These are phyloP conservation scores for Cistogaster globosa DNA, from an alignment of 2,888 invertebrate species.

Conservation along the genomic window DNA sequence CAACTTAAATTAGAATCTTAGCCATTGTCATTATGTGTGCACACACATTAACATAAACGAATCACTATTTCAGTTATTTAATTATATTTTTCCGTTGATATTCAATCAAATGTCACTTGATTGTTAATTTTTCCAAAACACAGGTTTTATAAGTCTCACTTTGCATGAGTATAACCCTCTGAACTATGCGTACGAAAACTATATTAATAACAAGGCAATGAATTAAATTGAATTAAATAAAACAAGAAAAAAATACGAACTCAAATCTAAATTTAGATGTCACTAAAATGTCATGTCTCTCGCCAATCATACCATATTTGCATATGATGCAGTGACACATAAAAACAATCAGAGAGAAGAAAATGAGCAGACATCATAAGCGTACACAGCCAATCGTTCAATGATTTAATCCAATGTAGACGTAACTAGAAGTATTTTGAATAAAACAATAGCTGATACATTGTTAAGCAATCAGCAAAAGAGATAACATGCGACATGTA, in stretches of 20 bases:
- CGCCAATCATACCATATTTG: slow-evolving; percentile 73
- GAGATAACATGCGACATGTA: slow-evolving; percentile 32
- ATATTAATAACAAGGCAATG: slow-evolving; percentile 41
- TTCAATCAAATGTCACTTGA: slow-evolving; percentile 62
- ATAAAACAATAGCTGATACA: background rate
- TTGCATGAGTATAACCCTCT: background rate
- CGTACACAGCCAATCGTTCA: background rate
- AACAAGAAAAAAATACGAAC: slow-evolving; percentile 11
- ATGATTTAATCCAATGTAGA: too few relatives aligned
- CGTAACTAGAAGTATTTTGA: background rate
- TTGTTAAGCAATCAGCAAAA: background rate
- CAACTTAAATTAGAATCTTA: slow-evolving; percentile 11
- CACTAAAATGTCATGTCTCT: slow-evolving; percentile 77
- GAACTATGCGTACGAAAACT: slow-evolving; percentile 56
- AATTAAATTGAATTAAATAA: slow-evolving; percentile 2
- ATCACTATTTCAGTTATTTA: slow-evolving; percentile 45
- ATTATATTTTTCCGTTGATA: slow-evolving; percentile 28
- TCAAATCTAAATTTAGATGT: slow-evolving; percentile 77
- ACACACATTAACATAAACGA: slow-evolving; percentile 41
- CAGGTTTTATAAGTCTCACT: background rate
- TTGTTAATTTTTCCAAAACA: slow-evolving; percentile 52
- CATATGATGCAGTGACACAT: slow-evolving; percentile 67
- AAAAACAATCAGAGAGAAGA: slow-evolving; percentile 16
- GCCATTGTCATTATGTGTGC: slow-evolving; percentile 6
- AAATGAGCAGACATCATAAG: slow-evolving; percentile 26